A percentile compares a stretch with the other conserved stretches of the same genome.
Conservation (phyloP, 2,888 invertebrate species). For the Scelioninae gen. 2 region DNA sequence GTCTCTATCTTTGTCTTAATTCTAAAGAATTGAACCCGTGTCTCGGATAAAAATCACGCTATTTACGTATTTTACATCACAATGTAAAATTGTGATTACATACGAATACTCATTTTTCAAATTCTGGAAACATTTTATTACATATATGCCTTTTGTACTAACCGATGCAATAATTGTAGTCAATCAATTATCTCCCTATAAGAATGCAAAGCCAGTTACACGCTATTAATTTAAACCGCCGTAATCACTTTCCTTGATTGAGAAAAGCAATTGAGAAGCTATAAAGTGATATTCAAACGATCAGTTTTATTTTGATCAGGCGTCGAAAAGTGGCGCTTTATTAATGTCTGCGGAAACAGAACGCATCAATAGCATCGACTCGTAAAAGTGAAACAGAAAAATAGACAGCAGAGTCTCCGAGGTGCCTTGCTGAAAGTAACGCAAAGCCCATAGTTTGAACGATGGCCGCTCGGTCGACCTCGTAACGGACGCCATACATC, state of each 20-base stretch:
- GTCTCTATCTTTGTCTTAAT: no score
- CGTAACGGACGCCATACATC: conserved; percentile 79
- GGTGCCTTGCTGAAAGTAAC: conserved; percentile 66
- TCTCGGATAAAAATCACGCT: no score
- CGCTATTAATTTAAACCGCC: neutral
- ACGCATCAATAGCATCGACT: conserved; percentile 11
- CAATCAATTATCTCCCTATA: no score
- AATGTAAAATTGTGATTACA: no score
- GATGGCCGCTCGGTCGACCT: conserved; percentile 78
- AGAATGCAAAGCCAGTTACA: no score
- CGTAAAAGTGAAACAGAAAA: conserved; percentile 49
- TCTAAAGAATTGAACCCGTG: no score
- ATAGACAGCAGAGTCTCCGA: conserved; percentile 64
- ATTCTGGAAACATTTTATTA: no score
- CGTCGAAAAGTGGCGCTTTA: conserved; percentile 9
- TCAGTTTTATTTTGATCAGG: neutral
- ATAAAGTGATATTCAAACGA: neutral
- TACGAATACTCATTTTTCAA: no score
- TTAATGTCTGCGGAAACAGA: conserved; percentile 29
- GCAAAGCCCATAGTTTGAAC: conserved; percentile 74
- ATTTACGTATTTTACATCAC: no score
- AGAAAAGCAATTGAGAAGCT: conserved; percentile 11
- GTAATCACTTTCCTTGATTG: no score
- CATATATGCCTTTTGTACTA: no score
- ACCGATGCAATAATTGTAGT: no score